Conservation (phyloP, 2,797 vertebrate genomes). For the Meriones psammophilus region DNA sequence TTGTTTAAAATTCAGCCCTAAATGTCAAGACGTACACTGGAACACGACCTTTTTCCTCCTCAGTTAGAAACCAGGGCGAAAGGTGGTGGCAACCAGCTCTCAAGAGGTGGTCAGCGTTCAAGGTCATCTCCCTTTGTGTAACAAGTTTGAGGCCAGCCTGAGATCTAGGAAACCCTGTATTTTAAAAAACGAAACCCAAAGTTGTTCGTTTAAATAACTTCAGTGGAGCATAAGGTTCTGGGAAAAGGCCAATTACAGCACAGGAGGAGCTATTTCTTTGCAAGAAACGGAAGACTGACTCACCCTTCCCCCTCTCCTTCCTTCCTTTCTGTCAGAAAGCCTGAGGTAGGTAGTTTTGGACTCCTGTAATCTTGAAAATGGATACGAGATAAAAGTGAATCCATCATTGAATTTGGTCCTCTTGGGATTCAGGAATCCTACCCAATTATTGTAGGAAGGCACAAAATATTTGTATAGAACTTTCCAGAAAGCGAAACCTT, state of each 20-base stretch:
- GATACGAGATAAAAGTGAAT: not conserved
- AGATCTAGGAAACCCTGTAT: not conserved
- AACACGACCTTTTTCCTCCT: slow-evolving; percentile 56
- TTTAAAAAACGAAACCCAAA: not conserved
- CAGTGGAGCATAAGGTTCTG: slow-evolving; percentile 71
- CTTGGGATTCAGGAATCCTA: not conserved
- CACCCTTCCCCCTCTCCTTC: too few relatives aligned
- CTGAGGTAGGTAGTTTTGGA: not conserved
- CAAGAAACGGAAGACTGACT: not conserved
- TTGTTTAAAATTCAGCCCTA: slow-evolving; percentile 76
- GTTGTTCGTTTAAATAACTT: slow-evolving; percentile 80
- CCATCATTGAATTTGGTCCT: not conserved
- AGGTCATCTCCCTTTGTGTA: not conserved
- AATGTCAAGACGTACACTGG: slow-evolving; percentile 46
- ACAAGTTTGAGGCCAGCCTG: not conserved
- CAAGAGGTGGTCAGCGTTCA: not conserved
- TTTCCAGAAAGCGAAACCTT: not conserved
- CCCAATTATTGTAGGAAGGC: not conserved
- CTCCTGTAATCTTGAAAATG: not conserved
- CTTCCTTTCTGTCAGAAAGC: not conserved
- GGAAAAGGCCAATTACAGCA: slow-evolving; percentile 74
- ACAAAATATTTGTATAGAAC: not conserved
- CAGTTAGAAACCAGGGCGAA: slow-evolving; percentile 55
- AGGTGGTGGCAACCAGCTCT: not conserved
- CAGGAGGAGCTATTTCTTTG: slow-evolving; percentile 61